phyloP scores from a whole-genome alignment of 1,140 invertebrate genomes.

The Aricia agestis region DNA sequence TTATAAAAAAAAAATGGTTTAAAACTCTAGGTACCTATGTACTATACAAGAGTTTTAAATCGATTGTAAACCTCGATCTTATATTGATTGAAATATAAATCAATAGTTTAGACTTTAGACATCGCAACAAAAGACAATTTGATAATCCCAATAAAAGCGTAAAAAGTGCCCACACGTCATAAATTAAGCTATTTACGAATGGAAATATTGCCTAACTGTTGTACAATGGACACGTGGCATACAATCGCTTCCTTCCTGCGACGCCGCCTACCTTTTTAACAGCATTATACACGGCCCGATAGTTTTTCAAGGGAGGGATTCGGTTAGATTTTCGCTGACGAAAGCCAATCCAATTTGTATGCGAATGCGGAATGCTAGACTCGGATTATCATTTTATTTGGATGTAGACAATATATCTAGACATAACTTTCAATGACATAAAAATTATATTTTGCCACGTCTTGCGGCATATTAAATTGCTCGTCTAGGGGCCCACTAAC shows the following conservation, averaged over 20 bases:
- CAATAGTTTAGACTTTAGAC: neutral
- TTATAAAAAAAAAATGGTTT: too few relatives aligned
- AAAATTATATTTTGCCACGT: too few relatives aligned
- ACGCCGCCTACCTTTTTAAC: conserved; percentile 47
- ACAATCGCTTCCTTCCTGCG: conserved; percentile 44
- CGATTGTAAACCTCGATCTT: too few relatives aligned
- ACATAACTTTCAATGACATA: too few relatives aligned
- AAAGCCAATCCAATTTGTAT: neutral
- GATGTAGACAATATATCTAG: too few relatives aligned
- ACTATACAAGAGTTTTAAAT: too few relatives aligned
- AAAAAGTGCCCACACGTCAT: neutral
- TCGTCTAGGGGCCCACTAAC: too few relatives aligned
- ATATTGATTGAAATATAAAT: too few relatives aligned
- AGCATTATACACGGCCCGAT: conserved; percentile 40
- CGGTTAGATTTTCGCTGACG: conserved; percentile 30
- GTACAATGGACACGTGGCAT: conserved; percentile 34
- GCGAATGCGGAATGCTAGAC: neutral
- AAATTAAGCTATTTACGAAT: conserved; percentile 18
- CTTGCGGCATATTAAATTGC: too few relatives aligned
- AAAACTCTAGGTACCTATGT: too few relatives aligned
- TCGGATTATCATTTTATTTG: neutral
- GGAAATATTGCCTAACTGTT: conserved; percentile 21
- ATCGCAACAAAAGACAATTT: neutral
- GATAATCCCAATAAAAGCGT: too few relatives aligned
- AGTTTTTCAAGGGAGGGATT: conserved; percentile 31